These are phyloP conservation scores for Crypturellus undulatus DNA, from an alignment of 2,113 vertebrate genomes.

Conservation along the genomic window DNA sequence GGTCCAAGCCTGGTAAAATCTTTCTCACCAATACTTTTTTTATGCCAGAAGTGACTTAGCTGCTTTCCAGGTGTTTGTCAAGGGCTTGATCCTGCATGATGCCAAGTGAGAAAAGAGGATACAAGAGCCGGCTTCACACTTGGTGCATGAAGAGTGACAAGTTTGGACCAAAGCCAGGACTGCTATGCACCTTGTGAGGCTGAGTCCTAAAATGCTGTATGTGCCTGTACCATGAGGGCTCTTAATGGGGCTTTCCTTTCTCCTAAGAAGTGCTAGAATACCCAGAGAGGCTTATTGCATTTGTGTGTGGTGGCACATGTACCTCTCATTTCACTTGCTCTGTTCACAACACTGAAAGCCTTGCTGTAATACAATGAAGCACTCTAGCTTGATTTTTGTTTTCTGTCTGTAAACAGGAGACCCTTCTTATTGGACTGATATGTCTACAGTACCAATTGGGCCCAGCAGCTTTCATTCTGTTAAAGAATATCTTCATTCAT, in stretches of 20 bases:
- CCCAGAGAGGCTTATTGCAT: background rate
- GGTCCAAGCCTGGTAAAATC: background rate
- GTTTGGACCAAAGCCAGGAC: background rate
- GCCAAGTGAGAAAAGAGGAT: rapidly evolving
- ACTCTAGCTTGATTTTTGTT: background rate
- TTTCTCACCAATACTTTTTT: rapidly evolving
- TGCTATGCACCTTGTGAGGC: background rate
- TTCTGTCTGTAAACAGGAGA: background rate
- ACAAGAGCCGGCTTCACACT: background rate
- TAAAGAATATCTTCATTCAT: background rate
- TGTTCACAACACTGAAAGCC: background rate
- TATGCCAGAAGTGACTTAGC: background rate
- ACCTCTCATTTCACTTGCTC: background rate
- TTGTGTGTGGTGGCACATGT: background rate
- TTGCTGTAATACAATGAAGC: background rate
- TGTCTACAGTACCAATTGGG: background rate
- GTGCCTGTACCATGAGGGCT: background rate
- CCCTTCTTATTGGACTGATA: background rate
- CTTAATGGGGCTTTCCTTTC: background rate
- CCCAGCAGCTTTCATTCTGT: background rate
- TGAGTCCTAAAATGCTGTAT: background rate
- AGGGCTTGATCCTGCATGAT: background rate
- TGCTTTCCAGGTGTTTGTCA: background rate
- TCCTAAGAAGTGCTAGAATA: background rate
- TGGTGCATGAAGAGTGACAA: rapidly evolving